Conservation (phyloP, 2,113 vertebrate genomes). For the Caracal caracal region DNA sequence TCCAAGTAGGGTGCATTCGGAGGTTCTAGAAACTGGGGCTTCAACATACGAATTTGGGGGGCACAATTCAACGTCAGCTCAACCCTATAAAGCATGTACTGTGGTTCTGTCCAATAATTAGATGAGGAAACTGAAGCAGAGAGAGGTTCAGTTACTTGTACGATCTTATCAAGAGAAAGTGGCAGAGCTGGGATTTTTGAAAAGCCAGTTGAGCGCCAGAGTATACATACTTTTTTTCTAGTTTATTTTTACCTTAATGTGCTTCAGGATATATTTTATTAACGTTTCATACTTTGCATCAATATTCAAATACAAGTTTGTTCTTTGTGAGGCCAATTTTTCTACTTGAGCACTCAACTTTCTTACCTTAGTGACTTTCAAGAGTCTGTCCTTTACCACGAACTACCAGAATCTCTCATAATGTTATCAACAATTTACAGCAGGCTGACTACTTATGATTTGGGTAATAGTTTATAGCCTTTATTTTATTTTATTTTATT, state of each 20-base stretch:
- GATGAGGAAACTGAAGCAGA: not conserved
- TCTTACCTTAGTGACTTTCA: not conserved
- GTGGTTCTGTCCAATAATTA: not conserved
- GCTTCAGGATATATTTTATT: not conserved
- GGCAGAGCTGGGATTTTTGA: not conserved
- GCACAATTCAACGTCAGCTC: not conserved
- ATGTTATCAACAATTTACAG: not conserved
- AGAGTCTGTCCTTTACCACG: not conserved
- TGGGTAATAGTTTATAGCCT: not conserved
- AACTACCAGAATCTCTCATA: not conserved
- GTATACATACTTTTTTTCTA: not conserved
- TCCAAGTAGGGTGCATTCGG: not conserved
- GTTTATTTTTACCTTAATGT: not conserved
- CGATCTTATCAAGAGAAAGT: not conserved
- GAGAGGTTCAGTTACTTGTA: not conserved
- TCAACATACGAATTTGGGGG: not conserved
- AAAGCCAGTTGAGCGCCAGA: not conserved
- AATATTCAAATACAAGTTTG: not conserved
- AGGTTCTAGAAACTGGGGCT: not conserved
- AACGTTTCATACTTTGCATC: not conserved
- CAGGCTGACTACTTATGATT: not conserved
- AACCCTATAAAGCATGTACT: not conserved
- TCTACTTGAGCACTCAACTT: not conserved
- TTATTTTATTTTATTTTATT: not conserved
- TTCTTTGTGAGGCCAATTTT: not conserved